Evolutionary conservation across 2,888 invertebrate genomes (phyloP), one percentile per base, ranked within the genome.

Genomic region (Microplitis manilae): DNA sequence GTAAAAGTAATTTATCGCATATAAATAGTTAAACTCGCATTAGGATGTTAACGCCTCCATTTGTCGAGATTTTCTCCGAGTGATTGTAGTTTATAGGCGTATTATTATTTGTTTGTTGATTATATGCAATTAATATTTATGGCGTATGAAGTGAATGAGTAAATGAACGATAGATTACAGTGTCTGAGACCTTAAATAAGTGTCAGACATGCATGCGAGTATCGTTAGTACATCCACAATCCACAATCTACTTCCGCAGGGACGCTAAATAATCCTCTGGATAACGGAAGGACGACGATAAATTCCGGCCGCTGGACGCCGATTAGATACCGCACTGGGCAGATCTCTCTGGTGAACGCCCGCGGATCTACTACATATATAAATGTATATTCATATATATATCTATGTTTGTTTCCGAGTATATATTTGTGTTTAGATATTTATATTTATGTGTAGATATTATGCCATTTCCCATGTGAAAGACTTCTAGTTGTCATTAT

Each of bases 281-380:
- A 80, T 81, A 80, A 81, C 81, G 79, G 80, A 81, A 80, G 80
- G 81, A 80, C 81, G 79, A 80, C 79, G 80, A 81, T 81, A 81
- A 81, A 81, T 81, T 81, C 78, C 76, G 72, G 68, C 78, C 70
- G 76, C 78, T 80, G 79, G 81, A 80, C 80, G 79, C 80, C 80
- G 81, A 81, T 81, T 81, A 81, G 81, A 81, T 81, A 81, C 80
- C 76, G 74, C 76, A 60, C 73, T 68, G 72, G 69, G 69, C 62
- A 79, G 73, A 76, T 67, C 64, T 76, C 40, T n/a, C 73, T 62
- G 61, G 60, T 70, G 59, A 61, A 62, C 30, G 61, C 69, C 30
- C 38, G 15, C 39, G 60, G n/a, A 40, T 41, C 8, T 62, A 75
- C 60, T 40, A 50, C 69, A 41, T 30, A 59, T 20, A 59, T n/a